Evolutionary conservation across 2,888 invertebrate genomes (phyloP).

Genomic region (Acholoe squamosa): DNA sequence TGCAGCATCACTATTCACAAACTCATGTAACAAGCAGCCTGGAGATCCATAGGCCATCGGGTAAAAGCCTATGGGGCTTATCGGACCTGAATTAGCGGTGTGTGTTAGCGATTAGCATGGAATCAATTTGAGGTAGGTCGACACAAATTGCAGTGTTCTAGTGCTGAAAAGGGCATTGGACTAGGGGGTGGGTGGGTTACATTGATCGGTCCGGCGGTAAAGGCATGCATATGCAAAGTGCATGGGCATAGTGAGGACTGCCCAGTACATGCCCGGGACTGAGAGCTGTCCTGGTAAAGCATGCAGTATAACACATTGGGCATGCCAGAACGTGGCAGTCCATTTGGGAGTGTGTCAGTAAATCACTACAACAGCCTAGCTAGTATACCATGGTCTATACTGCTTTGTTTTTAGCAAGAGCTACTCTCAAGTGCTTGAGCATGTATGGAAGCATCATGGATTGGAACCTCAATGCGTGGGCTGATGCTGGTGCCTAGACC

Average conservation of each 20-base stretch:
- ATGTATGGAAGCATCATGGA: not conserved
- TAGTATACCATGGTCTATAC: not conserved
- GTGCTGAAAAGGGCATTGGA: not conserved
- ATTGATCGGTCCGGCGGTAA: not conserved
- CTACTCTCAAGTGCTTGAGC: not conserved
- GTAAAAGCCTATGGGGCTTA: not conserved
- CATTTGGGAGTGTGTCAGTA: not conserved
- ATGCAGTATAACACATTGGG: slow-evolving; percentile 4
- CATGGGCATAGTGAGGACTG: not conserved
- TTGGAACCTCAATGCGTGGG: too few relatives aligned
- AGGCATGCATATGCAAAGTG: too few relatives aligned
- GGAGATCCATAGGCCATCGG: slow-evolving; percentile 2
- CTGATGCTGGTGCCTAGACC: too few relatives aligned
- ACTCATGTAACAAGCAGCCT: slow-evolving; percentile 13
- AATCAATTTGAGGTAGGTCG: not conserved
- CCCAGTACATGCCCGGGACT: not conserved
- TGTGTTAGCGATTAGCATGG: slow-evolving; percentile 19
- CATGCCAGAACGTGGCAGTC: slow-evolving; percentile 1
- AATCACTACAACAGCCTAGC: not conserved
- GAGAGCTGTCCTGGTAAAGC: not conserved
- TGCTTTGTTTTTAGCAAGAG: not conserved
- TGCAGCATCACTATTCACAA: slow-evolving; percentile 3
- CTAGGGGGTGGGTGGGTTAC: not conserved
- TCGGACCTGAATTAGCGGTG: slow-evolving; percentile 17
- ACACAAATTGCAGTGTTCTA: not conserved